These are phyloP conservation scores for Crocodylus rhombifer DNA, from an alignment of 2,797 vertebrate species.

Conservation along the genomic window DNA sequence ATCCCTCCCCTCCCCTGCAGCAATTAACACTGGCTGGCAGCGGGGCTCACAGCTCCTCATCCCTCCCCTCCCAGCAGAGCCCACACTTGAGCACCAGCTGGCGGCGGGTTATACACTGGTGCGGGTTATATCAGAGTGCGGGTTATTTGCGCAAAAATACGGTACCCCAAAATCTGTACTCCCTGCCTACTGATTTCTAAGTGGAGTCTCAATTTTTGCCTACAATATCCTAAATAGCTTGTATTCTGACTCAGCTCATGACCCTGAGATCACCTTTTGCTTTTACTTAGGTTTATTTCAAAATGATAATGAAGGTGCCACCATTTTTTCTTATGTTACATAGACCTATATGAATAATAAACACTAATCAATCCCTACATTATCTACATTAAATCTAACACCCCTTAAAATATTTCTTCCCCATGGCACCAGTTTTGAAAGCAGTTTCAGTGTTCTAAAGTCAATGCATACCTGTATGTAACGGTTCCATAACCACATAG, in stretches of 20 bases:
- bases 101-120: no score
- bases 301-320: background rate
- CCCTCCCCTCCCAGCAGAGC: no score
- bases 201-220: background rate
- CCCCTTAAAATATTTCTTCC: background rate
- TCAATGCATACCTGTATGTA: no score
- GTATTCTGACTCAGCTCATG: background rate
- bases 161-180: background rate
- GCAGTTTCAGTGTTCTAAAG: slow-evolving; percentile 14
- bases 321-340: background rate
- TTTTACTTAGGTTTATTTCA: background rate
- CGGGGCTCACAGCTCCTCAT: no score
- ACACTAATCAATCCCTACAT: background rate
- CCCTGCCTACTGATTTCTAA: background rate
- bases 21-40: no score
- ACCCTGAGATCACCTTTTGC: background rate
- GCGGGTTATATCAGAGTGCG: no score
- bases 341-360: background rate
- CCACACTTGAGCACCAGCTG: no score
- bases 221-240: background rate
- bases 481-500: slow-evolving; percentile 21
- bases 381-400: slow-evolving; percentile 5
- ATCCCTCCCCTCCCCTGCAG: no score
- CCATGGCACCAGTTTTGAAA: slow-evolving; percentile 9
- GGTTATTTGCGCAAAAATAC: no score